Conservation (phyloP, 2,888 invertebrate species). For the Drosophila demipolita region DNA sequence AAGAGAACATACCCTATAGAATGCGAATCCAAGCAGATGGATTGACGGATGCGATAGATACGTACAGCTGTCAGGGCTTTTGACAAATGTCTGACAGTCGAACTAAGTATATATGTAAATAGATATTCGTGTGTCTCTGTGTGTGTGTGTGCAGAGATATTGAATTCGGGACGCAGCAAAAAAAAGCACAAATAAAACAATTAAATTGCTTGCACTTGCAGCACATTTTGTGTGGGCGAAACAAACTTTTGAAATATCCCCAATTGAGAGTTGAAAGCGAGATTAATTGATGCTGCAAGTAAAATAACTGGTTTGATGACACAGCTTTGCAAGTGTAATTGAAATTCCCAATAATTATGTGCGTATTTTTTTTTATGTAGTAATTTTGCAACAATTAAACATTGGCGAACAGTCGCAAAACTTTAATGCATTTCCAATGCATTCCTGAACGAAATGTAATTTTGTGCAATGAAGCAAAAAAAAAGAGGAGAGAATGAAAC, state of each 20-base stretch:
- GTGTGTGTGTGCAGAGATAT: conserved; percentile 6
- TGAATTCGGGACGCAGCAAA: conserved; percentile 21
- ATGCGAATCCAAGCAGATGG: conserved; percentile 19
- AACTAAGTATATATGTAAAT: conserved; percentile 22
- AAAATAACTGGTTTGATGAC: background rate
- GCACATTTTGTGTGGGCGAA: background rate
- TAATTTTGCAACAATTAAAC: conserved; percentile 14
- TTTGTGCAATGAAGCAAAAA: conserved; percentile 2
- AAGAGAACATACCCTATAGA: conserved; percentile 40
- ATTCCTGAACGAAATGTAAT: conserved; percentile 6
- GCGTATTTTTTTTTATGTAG: background rate
- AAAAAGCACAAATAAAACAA: background rate
- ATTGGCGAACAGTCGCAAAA: conserved; percentile 1
- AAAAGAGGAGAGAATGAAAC: background rate
- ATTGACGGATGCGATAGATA: conserved; percentile 51
- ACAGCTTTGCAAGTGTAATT: background rate
- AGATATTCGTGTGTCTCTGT: background rate
- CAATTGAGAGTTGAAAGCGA: conserved; percentile 7
- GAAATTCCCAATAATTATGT: conserved; percentile 3
- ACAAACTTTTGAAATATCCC: background rate
- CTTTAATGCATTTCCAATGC: conserved; percentile 40
- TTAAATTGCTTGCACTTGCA: background rate
- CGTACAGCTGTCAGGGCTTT: conserved; percentile 29
- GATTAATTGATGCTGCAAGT: background rate
- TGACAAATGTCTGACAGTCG: conserved; percentile 49